A percentile compares a stretch with the other conserved stretches of the same genome.
These are phyloP conservation scores for Aphaenogaster floridana DNA, from an alignment of 1,140 invertebrate genomes.

Conservation along the genomic window DNA sequence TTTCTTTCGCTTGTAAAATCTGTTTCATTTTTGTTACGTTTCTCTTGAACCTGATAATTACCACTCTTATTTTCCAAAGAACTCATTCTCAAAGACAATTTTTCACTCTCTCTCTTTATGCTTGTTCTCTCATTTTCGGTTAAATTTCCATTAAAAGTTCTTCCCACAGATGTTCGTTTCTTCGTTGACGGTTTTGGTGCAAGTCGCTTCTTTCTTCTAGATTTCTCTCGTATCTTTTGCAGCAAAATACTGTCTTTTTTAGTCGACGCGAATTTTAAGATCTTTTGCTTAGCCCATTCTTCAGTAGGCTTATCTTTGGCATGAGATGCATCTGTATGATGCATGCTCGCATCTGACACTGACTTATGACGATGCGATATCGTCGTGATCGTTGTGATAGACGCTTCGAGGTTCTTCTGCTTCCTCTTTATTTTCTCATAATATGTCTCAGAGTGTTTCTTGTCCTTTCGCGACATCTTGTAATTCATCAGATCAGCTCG, in stretches of 20 bases:
- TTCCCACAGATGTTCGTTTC: background rate
- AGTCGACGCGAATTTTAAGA: slow-evolving; percentile 16
- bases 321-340: background rate
- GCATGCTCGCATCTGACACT: background rate
- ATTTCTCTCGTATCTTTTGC: slow-evolving; percentile 70
- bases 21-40: background rate
- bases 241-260: slow-evolving; percentile 60
- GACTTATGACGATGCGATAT: background rate
- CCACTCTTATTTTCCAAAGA: background rate
- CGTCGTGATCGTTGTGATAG: slow-evolving; percentile 63
- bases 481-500: slow-evolving; percentile 79
- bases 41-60: background rate
- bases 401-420: slow-evolving; percentile 65
- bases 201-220: slow-evolving; percentile 64
- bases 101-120: background rate
- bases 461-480: slow-evolving; percentile 84
- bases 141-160: background rate
- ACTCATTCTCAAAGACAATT: background rate
- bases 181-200: slow-evolving; percentile 62
- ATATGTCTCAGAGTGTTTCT: slow-evolving; percentile 84
- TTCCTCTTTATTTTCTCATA: slow-evolving; percentile 78
- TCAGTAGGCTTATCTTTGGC: background rate
- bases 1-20: background rate
- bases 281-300: slow-evolving; percentile 13
- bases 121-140: background rate